Conservation (phyloP, 2,888 invertebrate species). For the Lottia scabra region DNA sequence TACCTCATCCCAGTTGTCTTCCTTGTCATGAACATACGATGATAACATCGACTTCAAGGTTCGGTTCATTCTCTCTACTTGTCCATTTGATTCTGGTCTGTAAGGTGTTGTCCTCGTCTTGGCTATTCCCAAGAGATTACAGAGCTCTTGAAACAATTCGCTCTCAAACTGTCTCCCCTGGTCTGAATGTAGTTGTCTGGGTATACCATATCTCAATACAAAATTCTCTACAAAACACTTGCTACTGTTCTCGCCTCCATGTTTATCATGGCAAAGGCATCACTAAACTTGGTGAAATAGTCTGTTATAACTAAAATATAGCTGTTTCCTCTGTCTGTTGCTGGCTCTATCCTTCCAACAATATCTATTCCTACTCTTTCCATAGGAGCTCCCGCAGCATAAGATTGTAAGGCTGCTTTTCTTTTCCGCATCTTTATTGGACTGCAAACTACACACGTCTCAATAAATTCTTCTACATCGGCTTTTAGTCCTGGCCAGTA, state of each 20-base stretch:
- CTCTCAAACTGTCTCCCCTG: slow-evolving; percentile 29
- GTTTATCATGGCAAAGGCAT: slow-evolving; percentile 19
- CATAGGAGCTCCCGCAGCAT: slow-evolving; percentile 19
- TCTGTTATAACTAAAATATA: slow-evolving; percentile 30
- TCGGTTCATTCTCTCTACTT: too few relatives aligned
- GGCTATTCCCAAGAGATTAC: too few relatives aligned
- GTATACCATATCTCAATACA: slow-evolving; percentile 24
- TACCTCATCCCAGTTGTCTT: too few relatives aligned
- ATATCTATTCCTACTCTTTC: slow-evolving; percentile 29
- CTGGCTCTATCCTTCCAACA: slow-evolving; percentile 24
- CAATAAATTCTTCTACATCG: slow-evolving; percentile 4
- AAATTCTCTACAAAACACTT: slow-evolving; percentile 21
- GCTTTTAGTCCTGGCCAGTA: slow-evolving; percentile 12
- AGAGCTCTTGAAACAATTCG: too few relatives aligned
- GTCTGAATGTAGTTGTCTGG: slow-evolving; percentile 25
- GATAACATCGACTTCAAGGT: too few relatives aligned
- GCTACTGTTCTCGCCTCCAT: slow-evolving; percentile 30
- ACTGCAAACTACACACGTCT: too few relatives aligned
- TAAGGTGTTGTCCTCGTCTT: too few relatives aligned
- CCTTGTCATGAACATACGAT: too few relatives aligned
- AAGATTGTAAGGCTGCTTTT: too few relatives aligned
- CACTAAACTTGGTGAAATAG: slow-evolving; percentile 34
- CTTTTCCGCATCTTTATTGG: neutral
- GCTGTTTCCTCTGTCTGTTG: slow-evolving; percentile 23
- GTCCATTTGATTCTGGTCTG: too few relatives aligned